Evolutionary conservation across 2,797 vertebrate genomes (phyloP).

Genomic region (Austrolebias charrua): DNA sequence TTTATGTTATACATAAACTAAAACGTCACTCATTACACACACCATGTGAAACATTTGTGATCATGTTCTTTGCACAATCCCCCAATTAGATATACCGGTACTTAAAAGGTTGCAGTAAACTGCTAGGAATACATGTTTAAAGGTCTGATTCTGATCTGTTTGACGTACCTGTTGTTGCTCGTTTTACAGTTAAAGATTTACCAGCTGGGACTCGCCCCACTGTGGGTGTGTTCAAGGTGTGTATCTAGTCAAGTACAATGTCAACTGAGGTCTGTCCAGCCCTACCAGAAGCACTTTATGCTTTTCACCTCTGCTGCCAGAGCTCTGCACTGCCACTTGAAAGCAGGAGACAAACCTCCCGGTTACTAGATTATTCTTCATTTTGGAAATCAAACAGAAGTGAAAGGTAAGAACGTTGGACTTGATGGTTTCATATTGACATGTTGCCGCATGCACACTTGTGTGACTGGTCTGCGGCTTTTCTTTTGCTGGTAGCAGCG

Average conservation of each 20-base stretch:
- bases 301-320: too few species aligned
- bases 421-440: background rate
- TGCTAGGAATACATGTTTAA: too few species aligned
- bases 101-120: too few species aligned
- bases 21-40: too few species aligned
- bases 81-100: too few species aligned
- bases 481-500: too few species aligned
- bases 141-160: too few species aligned
- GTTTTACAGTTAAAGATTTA: background rate
- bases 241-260: background rate
- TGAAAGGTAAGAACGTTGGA: background rate
- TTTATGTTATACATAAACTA: too few species aligned
- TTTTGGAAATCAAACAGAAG: background rate
- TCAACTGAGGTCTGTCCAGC: background rate
- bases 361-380: background rate
- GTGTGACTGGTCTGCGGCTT: too few species aligned
- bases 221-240: slow-evolving; percentile 22
- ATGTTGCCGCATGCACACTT: background rate
- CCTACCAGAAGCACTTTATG: background rate
- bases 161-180: background rate
- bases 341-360: background rate
- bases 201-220: background rate
- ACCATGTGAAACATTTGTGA: too few species aligned
- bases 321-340: background rate
- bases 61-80: too few species aligned